Evolutionary conservation across 2,797 vertebrate genomes (phyloP).

Genomic region (Pitangus sulphuratus): DNA sequence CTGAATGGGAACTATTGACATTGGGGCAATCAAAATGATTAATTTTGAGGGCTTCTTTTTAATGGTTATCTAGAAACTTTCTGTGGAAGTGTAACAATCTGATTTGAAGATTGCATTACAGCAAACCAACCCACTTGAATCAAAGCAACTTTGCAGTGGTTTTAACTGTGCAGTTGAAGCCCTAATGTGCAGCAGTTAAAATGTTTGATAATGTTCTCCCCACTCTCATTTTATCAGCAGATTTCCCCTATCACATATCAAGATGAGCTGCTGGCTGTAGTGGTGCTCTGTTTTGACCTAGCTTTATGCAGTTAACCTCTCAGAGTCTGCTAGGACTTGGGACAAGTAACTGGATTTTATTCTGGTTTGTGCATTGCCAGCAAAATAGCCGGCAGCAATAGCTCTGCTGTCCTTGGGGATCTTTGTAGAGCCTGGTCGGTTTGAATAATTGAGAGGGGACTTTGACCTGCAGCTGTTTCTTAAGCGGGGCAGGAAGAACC

Average conservation of each 20-base stretch:
- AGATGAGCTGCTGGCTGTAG: background rate
- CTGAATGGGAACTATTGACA: background rate
- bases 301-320: background rate
- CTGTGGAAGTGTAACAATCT: background rate
- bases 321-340: background rate
- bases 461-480: constrained; percentile 62
- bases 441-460: constrained; percentile 52
- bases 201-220: background rate
- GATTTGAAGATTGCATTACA: background rate
- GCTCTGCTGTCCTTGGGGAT: constrained; percentile 26
- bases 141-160: background rate
- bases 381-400: constrained; percentile 18
- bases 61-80: background rate
- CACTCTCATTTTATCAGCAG: background rate
- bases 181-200: background rate
- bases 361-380: constrained; percentile 9
- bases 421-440: background rate
- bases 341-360: background rate
- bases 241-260: background rate
- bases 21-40: background rate
- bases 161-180: background rate
- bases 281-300: background rate
- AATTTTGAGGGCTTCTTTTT: background rate
- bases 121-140: background rate
- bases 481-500: constrained; percentile 46